These are phyloP conservation scores for Drosophila pallidifrons DNA, from an alignment of 1,140 invertebrate species.

Conservation along the genomic window DNA sequence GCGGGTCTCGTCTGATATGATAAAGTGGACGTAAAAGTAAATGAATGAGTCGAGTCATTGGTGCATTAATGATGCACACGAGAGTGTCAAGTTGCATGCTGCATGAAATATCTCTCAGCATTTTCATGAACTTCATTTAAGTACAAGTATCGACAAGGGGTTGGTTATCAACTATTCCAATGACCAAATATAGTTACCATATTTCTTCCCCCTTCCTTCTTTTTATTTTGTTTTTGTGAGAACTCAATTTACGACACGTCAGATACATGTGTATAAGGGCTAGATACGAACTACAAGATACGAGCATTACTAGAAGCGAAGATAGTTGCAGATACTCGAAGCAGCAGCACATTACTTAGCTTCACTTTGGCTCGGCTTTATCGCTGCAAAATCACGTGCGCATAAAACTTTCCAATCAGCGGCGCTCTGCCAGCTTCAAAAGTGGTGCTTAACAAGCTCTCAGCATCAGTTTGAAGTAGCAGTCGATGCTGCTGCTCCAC, in stretches of 20 bases:
- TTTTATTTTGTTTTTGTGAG: background rate
- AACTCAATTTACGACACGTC: constrained; percentile 66
- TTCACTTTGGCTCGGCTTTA: constrained; percentile 44
- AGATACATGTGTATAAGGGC: constrained; percentile 36
- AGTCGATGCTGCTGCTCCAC: constrained; percentile 1
- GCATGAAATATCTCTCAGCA: constrained; percentile 8
- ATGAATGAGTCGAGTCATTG: constrained; percentile 26
- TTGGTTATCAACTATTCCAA: constrained; percentile 20
- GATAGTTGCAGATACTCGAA: constrained; percentile 16
- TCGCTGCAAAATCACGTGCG: constrained; percentile 76
- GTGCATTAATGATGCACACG: constrained; percentile 32
- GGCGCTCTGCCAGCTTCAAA: constrained; percentile 60
- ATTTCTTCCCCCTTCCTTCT: background rate
- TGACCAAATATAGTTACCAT: constrained; percentile 13
- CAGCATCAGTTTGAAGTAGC: constrained; percentile 27
- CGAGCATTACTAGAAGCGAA: background rate
- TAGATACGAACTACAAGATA: constrained; percentile 6
- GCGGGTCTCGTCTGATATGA: constrained; percentile 29
- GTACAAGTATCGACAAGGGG: constrained; percentile 2
- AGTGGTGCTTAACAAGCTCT: constrained; percentile 80
- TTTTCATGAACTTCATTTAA: constrained; percentile 6
- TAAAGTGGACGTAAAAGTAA: constrained; percentile 33
- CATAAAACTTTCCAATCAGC: constrained; percentile 82
- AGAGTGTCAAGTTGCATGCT: constrained; percentile 19
- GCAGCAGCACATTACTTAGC: constrained; percentile 24